These are phyloP conservation scores for Hippopotamyrus pictus DNA, from an alignment of 2,797 vertebrate genomes.

Conservation along the genomic window DNA sequence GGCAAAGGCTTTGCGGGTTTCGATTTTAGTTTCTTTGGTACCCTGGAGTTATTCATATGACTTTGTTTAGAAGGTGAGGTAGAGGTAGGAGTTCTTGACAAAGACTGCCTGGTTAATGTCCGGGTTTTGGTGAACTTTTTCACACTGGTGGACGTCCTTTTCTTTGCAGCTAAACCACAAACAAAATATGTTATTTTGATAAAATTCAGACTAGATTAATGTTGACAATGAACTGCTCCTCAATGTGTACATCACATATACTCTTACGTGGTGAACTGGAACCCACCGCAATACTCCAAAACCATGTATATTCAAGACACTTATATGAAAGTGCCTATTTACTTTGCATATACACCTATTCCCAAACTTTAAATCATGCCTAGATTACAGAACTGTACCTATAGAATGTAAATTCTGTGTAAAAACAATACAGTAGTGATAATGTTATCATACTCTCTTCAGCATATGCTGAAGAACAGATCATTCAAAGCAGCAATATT, in stretches of 20 bases:
- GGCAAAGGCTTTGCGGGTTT: conserved; percentile 86
- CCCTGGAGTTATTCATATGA: conserved; percentile 88
- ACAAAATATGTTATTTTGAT: conserved; percentile 18
- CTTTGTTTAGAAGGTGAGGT: conserved; percentile 95
- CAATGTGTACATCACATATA: not conserved
- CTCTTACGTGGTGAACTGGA: not conserved
- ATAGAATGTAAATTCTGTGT: not conserved
- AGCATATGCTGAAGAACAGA: not conserved
- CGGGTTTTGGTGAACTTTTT: conserved; percentile 83
- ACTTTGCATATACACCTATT: not conserved
- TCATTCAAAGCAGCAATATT: not conserved
- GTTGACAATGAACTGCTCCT: not conserved
- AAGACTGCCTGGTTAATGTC: conserved; percentile 74
- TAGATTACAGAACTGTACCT: not conserved
- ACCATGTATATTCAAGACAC: not conserved
- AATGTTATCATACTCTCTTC: not conserved
- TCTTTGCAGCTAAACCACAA: conserved; percentile 74
- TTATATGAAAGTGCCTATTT: not conserved
- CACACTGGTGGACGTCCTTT: conserved; percentile 74
- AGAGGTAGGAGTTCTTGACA: conserved; percentile 82
- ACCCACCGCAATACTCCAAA: not conserved
- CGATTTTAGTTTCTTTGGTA: conserved; percentile 97
- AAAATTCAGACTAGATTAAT: not conserved
- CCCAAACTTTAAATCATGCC: not conserved
- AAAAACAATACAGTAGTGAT: not conserved